Conservation (phyloP, 2,797 vertebrate species). For the Arnoldichthys spilopterus region DNA sequence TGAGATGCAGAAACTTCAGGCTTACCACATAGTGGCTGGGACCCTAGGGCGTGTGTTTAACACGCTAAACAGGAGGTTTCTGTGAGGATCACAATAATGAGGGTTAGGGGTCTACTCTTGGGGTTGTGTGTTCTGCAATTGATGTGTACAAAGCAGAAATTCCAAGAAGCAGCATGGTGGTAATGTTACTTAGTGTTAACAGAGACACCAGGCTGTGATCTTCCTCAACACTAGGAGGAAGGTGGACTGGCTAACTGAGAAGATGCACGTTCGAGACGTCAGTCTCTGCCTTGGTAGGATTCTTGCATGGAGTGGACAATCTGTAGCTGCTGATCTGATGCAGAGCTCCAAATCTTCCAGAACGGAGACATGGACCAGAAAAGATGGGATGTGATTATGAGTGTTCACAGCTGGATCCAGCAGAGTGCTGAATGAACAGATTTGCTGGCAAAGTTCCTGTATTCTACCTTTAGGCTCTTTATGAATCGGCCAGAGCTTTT, state of each 20-base stretch:
- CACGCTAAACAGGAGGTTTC: conserved; percentile 90
- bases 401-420: conserved; percentile 97
- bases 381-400: conserved; percentile 97
- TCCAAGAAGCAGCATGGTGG: no score
- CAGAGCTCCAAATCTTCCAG: conserved; percentile 70
- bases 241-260: conserved; percentile 98
- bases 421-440: conserved; percentile 96
- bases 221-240: conserved; percentile 99
- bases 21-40: conserved; percentile 95
- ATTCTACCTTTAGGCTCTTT: conserved; percentile 19
- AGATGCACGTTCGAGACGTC: conserved; percentile 97
- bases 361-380: conserved; percentile 99
- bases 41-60: conserved; percentile 96
- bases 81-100: conserved; percentile 25
- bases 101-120: no score
- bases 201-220: conserved; percentile 88
- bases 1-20: conserved; percentile 94
- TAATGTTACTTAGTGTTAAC: no score
- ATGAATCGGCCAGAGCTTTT: no score
- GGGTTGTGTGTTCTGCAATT: no score
- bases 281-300: conserved; percentile 92
- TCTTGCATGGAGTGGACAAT: no score
- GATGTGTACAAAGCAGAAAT: no score
- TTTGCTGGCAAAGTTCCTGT: conserved; percentile 85
- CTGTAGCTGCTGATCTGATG: no score